These are phyloP conservation scores for Potamilus streckersoni DNA, from an alignment of 1,140 invertebrate species.

Conservation along the genomic window DNA sequence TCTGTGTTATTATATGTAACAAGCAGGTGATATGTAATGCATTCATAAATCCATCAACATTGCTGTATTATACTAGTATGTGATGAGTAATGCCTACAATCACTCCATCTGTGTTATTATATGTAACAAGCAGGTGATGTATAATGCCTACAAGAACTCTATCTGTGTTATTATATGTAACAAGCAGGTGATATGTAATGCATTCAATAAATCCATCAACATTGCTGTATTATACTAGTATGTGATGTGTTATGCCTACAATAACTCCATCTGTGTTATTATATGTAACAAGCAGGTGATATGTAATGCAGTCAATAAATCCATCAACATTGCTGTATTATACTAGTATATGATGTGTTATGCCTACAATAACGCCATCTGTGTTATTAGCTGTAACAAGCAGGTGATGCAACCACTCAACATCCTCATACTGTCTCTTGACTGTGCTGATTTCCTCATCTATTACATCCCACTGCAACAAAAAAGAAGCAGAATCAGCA, in stretches of 20 bases:
- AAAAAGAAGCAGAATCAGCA: too few relatives aligned
- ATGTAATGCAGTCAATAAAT: too few relatives aligned
- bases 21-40: too few relatives aligned
- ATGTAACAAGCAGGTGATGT: background rate
- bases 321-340: too few relatives aligned
- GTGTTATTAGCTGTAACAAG: constrained; percentile 56
- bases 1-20: background rate
- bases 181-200: too few relatives aligned
- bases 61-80: too few relatives aligned
- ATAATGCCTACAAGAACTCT: constrained; percentile 22
- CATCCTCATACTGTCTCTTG: constrained; percentile 64
- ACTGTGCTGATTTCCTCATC: constrained; percentile 40
- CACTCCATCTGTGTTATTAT: background rate
- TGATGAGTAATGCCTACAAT: too few relatives aligned
- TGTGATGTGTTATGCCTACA: too few relatives aligned
- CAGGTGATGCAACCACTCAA: constrained; percentile 68
- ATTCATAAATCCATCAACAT: too few relatives aligned
- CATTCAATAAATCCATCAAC: too few relatives aligned
- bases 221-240: too few relatives aligned
- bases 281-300: background rate
- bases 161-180: background rate
- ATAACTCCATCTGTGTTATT: background rate
- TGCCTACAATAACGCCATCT: constrained; percentile 64
- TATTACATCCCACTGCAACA: constrained; percentile 23
- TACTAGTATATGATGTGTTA: background rate